Evolutionary conservation across 1,140 invertebrate genomes (phyloP), one percentile per base, ranked within the genome.

Genomic region (Periplaneta americana): DNA sequence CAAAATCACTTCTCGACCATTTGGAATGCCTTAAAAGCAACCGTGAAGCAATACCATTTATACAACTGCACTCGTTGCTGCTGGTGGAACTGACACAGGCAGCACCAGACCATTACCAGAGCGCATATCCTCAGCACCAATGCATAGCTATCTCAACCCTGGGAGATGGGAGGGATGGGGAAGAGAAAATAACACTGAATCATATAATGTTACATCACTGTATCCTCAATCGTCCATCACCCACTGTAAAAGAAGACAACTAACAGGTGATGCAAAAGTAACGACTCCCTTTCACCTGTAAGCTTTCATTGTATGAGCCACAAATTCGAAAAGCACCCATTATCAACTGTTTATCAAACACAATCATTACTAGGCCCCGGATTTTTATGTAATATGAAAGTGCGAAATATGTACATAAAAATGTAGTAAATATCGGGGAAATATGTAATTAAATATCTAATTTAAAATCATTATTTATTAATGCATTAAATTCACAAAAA

Each of bases 101-200:
- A 80, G 66, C 81, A 78, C 81, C 75, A 81, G 81, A 75, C 81
- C 81, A 81, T 78, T 77, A 81, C 81, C 81, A 78, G 81, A 81
- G 81, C 76, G 81, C 81, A 78, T 81, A 81, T 81, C 81, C 81
- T 81, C 75, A 37, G 81, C 81, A 74, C 81, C 36, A 74, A 81
- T 81, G 81, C 37, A 80, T 80, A 80, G 81, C 39, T 81, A 81
- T 81, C 37, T 81, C 75, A 81, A 37, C 81, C 81, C 81, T 81
- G 81, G 76, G 75, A 78, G 36, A 34, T 74, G 31, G 81, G 28
- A 36, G 66, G 35, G 75, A 78, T 76, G 81, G 81, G 39, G 74
- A 35, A 80, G 79, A 80, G 75, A 80, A 80, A 80, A 80, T n/a
- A 80, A 80, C 22, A 31, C 57, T 32, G 34, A 28, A 78, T 36